Evolutionary conservation across 2,888 invertebrate species (phyloP), one percentile per base, ranked within the genome.

Genomic region (Acronicta alni): DNA sequence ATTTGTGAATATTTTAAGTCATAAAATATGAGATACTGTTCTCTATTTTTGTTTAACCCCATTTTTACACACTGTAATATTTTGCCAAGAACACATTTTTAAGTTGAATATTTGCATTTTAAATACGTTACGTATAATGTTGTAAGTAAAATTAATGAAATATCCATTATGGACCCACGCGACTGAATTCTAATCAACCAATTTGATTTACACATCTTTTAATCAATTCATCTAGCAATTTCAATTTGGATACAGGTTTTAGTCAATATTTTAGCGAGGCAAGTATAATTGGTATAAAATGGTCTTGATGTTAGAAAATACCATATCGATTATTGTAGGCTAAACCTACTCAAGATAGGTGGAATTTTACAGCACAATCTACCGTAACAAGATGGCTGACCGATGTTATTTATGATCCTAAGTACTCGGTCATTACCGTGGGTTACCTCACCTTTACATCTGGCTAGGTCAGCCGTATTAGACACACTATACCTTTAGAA

Each of bases 391-490:
- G 35, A 62, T 38, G n/a, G 15, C 17, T 39, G 20, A 12, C 9
- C 43, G 32, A 35, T 51, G 54, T 70, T 63, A 55, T 63, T 63
- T 47, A 63, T 26, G 26, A 30, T 7, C 15, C 10, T 46, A 15
- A 45, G 32, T 39, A 47, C 46, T 46, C 18, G 5, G 23, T 49
- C 14, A 51, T 49, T 46, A 54, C 26, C 17, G 1, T 18, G 23
- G 30, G 18, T 26, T 42, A 51, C 15, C 12, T 38, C 16, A 37
- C 12, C 5, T 16, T 12, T 8, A 38, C 15, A 38, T 43, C 23
- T 20, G 39, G 5, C 6, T 35, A n/a, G n/a, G 35, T n/a, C 8
- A 7, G n/a, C n/a, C n/a, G 14, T 35, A 35, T 35, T n/a, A 35
- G n/a, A 35, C n/a, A 30, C 26, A 26, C 10, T 30, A n/a, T n/a